These are phyloP conservation scores for Hydrochoerus hydrochaeris DNA, from an alignment of 2,113 vertebrate genomes.

Conservation along the genomic window DNA sequence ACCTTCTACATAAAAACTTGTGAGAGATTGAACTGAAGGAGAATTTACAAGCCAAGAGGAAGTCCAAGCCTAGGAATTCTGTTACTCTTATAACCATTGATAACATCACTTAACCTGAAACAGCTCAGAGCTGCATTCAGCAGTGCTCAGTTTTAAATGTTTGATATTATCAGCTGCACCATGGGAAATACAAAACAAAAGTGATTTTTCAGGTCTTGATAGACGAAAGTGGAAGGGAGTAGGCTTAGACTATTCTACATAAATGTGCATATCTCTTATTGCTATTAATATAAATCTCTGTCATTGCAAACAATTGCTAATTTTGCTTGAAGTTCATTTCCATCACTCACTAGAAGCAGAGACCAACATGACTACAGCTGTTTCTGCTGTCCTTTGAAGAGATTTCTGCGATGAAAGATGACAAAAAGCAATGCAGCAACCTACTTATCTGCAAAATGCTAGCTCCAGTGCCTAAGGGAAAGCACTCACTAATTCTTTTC, in stretches of 20 bases:
- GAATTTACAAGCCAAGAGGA: constrained; percentile 28
- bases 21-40: neutral
- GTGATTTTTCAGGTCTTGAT: neutral
- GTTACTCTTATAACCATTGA: constrained; percentile 12
- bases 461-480: constrained; percentile 7
- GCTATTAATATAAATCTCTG: neutral
- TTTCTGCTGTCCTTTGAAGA: neutral
- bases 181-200: constrained; percentile 42
- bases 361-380: neutral
- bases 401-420: constrained; percentile 13
- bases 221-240: neutral
- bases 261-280: neutral
- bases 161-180: constrained; percentile 58
- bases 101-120: constrained; percentile 15
- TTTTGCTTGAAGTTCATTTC: constrained; percentile 26
- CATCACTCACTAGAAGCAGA: neutral
- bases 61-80: constrained; percentile 2
- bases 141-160: neutral
- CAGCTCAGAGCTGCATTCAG: neutral
- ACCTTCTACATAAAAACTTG: neutral
- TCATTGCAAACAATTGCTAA: neutral
- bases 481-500: constrained; percentile 2
- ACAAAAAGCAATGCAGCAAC: neutral
- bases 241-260: neutral
- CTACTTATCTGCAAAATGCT: neutral